Percentiles rank a stretch among this genome's conserved stretches.
These are phyloP conservation scores for Thyatira batis DNA, from an alignment of 2,888 invertebrate species.

Conservation along the genomic window DNA sequence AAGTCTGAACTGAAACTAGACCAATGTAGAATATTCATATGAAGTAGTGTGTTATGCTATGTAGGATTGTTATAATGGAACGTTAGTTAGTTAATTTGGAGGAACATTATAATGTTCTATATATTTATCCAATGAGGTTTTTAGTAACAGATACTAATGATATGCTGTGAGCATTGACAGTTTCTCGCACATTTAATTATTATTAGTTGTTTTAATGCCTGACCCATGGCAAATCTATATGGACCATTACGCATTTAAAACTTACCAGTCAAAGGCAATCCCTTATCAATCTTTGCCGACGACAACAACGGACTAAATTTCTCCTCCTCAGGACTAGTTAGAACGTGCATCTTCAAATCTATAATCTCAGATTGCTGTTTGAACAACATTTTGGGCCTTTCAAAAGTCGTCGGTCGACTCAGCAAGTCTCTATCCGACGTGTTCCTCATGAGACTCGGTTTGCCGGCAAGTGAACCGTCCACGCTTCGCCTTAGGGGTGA, in stretches of 20 bases:
- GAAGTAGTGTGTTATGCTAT: too few relatives aligned
- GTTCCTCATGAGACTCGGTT: slow-evolving; percentile 57
- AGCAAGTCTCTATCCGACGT: slow-evolving; percentile 60
- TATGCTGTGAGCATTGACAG: too few relatives aligned
- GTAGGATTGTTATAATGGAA: too few relatives aligned
- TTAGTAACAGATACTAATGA: too few relatives aligned
- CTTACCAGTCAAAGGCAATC: slow-evolving; percentile 77
- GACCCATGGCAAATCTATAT: too few relatives aligned
- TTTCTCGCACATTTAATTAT: too few relatives aligned
- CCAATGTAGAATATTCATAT: too few relatives aligned
- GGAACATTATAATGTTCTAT: too few relatives aligned
- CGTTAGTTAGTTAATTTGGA: too few relatives aligned
- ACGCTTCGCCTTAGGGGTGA: slow-evolving; percentile 68
- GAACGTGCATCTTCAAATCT: slow-evolving; percentile 72
- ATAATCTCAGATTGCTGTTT: slow-evolving; percentile 77
- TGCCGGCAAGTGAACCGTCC: slow-evolving; percentile 56
- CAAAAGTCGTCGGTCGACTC: slow-evolving; percentile 49
- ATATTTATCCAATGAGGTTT: too few relatives aligned
- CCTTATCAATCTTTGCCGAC: slow-evolving; percentile 62
- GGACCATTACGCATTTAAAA: neutral
- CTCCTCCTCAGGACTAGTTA: slow-evolving; percentile 65
- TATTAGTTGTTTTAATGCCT: too few relatives aligned
- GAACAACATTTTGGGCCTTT: slow-evolving; percentile 67
- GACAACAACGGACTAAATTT: slow-evolving; percentile 58
- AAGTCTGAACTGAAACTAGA: too few relatives aligned